phyloP scores from a whole-genome alignment of 1,140 invertebrate species.

The Drusus annulatus region DNA sequence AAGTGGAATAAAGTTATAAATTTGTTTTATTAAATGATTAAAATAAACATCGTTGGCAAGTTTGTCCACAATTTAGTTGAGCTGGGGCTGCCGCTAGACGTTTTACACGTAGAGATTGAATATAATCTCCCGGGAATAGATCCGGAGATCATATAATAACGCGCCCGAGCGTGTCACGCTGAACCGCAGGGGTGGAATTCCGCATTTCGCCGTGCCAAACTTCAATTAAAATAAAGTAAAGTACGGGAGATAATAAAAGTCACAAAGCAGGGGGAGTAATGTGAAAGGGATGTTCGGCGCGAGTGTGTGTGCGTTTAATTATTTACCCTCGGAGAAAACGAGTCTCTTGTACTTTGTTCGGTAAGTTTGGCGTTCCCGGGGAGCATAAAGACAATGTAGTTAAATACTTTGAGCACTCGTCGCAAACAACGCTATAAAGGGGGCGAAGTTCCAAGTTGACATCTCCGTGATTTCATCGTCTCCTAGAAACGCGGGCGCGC shows the following conservation, averaged over 20 bases:
- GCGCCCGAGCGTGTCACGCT: slow-evolving; percentile 24
- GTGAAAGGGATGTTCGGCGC: background rate
- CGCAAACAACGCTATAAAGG: slow-evolving; percentile 42
- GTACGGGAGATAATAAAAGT: slow-evolving; percentile 41
- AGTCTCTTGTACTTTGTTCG: slow-evolving; percentile 32
- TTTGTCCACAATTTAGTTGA: too few species aligned
- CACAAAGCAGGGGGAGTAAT: slow-evolving; percentile 12
- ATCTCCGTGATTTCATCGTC: slow-evolving; percentile 37
- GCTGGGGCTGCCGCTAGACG: too few species aligned
- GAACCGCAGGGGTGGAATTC: slow-evolving; percentile 33
- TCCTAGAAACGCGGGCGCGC: slow-evolving; percentile 24
- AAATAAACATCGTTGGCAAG: too few species aligned
- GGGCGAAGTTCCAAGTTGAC: slow-evolving; percentile 29
- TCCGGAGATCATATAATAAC: slow-evolving; percentile 2
- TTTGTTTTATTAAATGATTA: too few species aligned
- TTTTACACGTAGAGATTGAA: too few species aligned
- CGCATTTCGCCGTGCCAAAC: slow-evolving; percentile 31
- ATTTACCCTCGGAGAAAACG: slow-evolving; percentile 43
- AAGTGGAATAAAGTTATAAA: too few species aligned
- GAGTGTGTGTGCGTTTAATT: slow-evolving; percentile 36
- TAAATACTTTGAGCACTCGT: slow-evolving; percentile 36
- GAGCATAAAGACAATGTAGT: slow-evolving; percentile 42
- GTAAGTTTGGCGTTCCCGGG: slow-evolving; percentile 38
- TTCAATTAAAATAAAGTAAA: slow-evolving; percentile 44
- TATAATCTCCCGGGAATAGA: slow-evolving; percentile 7